A percentile compares a stretch with the other conserved stretches of the same genome.
Evolutionary conservation across 2,113 vertebrate genomes (phyloP).

Genomic region (Phrynosoma platyrhinos): DNA sequence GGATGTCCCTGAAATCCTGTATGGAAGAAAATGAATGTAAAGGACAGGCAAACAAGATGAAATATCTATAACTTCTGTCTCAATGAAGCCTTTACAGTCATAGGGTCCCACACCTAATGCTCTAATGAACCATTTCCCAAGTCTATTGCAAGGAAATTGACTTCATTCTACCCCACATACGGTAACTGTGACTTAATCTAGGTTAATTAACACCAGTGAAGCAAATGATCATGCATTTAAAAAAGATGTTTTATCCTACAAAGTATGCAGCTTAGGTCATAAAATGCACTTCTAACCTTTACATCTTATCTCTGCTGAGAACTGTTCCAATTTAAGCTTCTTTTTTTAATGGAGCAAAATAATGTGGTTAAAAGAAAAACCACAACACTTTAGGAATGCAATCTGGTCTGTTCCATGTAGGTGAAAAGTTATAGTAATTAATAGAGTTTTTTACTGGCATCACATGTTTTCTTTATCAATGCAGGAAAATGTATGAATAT

Average conservation of each 20-base stretch:
- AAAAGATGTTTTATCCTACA: constrained; percentile 4
- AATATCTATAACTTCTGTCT: background rate
- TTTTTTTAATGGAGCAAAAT: constrained; percentile 6
- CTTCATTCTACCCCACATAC: background rate
- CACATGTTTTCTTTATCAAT: background rate
- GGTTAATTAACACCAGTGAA: constrained; percentile 17
- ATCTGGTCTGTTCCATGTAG: constrained; percentile 7
- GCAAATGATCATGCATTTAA: constrained; percentile 5
- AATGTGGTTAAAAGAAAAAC: constrained; percentile 10
- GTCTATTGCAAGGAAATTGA: background rate
- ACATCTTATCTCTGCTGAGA: background rate
- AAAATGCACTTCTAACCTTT: constrained; percentile 21
- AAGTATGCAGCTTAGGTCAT: background rate
- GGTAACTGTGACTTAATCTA: background rate
- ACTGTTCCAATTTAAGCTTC: background rate
- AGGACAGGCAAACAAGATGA: background rate
- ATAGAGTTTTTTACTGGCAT: background rate
- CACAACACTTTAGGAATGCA: background rate
- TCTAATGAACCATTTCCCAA: background rate
- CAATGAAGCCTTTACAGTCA: background rate
- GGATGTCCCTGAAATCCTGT: background rate
- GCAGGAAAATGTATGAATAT: background rate
- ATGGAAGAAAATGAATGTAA: background rate
- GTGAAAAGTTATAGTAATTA: constrained; percentile 20
- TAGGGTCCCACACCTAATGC: background rate